These are phyloP conservation scores for Bombus vancouverensis DNA, from an alignment of 1,140 invertebrate genomes.

Conservation along the genomic window DNA sequence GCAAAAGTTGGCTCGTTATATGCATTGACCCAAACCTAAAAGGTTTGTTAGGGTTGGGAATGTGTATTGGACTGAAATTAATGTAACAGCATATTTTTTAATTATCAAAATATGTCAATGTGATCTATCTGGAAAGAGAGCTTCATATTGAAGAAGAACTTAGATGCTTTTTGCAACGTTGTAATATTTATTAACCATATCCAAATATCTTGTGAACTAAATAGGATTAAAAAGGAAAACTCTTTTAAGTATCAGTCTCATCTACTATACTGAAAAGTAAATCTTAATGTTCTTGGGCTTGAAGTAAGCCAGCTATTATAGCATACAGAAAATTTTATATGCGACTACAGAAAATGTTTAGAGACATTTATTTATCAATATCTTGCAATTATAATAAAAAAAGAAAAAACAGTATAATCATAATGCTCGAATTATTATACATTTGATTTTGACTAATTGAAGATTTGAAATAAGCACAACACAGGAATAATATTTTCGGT, in stretches of 20 bases:
- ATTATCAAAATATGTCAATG: conserved; percentile 61
- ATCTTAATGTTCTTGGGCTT: conserved; percentile 50
- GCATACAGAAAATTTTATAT: conserved; percentile 63
- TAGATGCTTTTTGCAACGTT: conserved; percentile 70
- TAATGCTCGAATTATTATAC: conserved; percentile 55
- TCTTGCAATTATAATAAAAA: conserved; percentile 59
- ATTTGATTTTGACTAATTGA: conserved; percentile 55
- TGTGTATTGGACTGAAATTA: conserved; percentile 72
- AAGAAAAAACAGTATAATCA: conserved; percentile 56
- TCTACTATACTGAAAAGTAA: conserved; percentile 48
- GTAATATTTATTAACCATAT: conserved; percentile 66
- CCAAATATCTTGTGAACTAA: conserved; percentile 61
- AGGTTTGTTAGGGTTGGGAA: conserved; percentile 65
- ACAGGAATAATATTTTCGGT: conserved; percentile 45
- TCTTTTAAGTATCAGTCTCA: conserved; percentile 61
- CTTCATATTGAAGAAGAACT: conserved; percentile 69
- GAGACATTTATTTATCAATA: conserved; percentile 66
- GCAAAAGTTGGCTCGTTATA: conserved; percentile 59
- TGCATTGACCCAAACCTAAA: conserved; percentile 57
- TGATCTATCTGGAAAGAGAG: conserved; percentile 59
- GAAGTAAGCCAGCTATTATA: conserved; percentile 47
- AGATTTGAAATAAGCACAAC: conserved; percentile 50
- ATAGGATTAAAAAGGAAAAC: conserved; percentile 51
- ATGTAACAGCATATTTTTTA: conserved; percentile 67
- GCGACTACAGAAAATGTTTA: conserved; percentile 58